Evolutionary conservation across 2,113 vertebrate genomes (phyloP).

Genomic region (Macquaria australasica): DNA sequence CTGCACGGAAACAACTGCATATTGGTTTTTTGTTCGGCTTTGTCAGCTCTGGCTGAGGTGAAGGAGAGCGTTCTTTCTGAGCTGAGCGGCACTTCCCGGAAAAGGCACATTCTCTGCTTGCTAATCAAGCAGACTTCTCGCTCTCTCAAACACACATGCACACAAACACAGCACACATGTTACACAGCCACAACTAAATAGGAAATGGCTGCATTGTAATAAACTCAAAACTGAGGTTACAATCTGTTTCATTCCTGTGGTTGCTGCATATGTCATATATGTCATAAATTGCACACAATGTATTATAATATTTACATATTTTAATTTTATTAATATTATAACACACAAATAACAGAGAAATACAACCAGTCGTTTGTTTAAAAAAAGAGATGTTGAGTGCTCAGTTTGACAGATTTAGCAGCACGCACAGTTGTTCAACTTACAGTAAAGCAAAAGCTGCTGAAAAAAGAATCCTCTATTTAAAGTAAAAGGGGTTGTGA

Average conservation of each 20-base stretch:
- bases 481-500: background rate
- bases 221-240: background rate
- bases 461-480: background rate
- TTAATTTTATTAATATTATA: background rate
- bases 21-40: constrained; percentile 47
- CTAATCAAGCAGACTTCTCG: constrained; percentile 56
- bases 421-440: background rate
- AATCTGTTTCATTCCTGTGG: constrained; percentile 5
- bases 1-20: constrained; percentile 52
- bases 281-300: background rate
- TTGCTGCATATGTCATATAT: background rate
- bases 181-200: background rate
- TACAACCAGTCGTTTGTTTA: background rate
- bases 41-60: constrained; percentile 54
- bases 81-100: constrained; percentile 51
- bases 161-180: background rate
- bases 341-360: background rate
- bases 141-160: too few species aligned
- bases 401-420: background rate
- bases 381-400: background rate
- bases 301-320: background rate
- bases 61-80: constrained; percentile 66
- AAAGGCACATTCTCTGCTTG: constrained; percentile 59
- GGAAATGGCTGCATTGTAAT: background rate
- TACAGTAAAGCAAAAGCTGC: constrained; percentile 5